These are phyloP conservation scores for Lepeophtheirus salmonis DNA, from an alignment of 1,140 invertebrate species.

Conservation along the genomic window DNA sequence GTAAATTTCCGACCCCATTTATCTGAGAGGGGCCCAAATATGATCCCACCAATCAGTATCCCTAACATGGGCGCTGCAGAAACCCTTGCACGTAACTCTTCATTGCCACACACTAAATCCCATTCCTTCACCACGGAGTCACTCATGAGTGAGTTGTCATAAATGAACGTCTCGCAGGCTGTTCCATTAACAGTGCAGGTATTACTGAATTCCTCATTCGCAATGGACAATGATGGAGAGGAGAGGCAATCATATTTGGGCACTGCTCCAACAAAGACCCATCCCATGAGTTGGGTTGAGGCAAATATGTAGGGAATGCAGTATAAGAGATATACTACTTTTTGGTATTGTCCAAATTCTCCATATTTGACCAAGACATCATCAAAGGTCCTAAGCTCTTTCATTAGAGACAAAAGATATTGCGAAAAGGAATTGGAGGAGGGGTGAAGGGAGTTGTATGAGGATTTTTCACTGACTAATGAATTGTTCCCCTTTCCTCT, in stretches of 20 bases:
- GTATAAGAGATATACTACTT: conserved; percentile 10
- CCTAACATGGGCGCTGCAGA: conserved; percentile 12
- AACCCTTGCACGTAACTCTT: neutral
- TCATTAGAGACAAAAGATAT: neutral
- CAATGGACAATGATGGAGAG: neutral
- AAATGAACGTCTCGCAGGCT: neutral
- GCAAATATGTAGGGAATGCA: conserved; percentile 13
- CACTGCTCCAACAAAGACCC: conserved; percentile 14
- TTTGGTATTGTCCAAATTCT: conserved; percentile 16
- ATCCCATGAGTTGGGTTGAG: conserved; percentile 16
- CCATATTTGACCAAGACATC: conserved; percentile 5
- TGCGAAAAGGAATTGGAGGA: too few species aligned
- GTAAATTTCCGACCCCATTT: conserved; percentile 15
- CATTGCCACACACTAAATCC: conserved; percentile 7
- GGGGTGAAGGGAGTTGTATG: too few species aligned
- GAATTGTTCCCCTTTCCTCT: too few species aligned
- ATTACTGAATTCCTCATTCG: too few species aligned
- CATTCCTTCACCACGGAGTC: conserved; percentile 9
- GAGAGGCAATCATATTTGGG: neutral
- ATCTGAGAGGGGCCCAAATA: conserved; percentile 13
- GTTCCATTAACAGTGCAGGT: too few species aligned
- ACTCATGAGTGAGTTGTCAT: neutral
- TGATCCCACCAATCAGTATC: conserved; percentile 6
- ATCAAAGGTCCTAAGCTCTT: neutral
- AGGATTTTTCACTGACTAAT: too few species aligned